Base-by-base conservation (phyloP, 2,797 vertebrate species). In the Eulemur rubriventer region DNA sequence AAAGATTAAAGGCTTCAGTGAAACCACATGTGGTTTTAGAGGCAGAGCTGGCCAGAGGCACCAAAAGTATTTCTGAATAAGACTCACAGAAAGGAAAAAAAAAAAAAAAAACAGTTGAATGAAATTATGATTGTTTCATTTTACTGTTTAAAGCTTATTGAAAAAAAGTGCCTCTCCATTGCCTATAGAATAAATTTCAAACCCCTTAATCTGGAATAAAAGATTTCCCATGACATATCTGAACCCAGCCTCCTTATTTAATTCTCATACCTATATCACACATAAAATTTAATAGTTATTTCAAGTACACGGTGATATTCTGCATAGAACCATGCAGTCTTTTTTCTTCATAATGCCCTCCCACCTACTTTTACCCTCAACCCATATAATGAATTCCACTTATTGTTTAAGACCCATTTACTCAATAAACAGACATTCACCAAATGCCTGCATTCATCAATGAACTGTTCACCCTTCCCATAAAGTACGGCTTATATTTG, bases 1-100 rank as follows among this genome's bases (percentile, higher is more conserved):
- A 91, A 80, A 91, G 84, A 93, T 95, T 94, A 94, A 97, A 95
- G 70, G 33, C 69, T 93, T n/a, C 75, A 84, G 75, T 72, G 72
- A 95, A 95, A 87, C 17, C 80, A 95, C 76, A 65, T 92, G 84
- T 43, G 85, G 92, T 80, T 94, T 94, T 69, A 50, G 67, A 95
- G n/a, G 59, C 35, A 65, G 65, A 48, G 59, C 35, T 91, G 67
- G 67, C 80, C 75, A 73, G 87, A 95, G 87, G 75, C 70, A 89
- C 43, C 38, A 89, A 93, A 76, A 35, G 33, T 14, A 93, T 89
- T 90, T 78, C 67, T 52, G 43, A 83, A 28, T 81, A 59, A 87
- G 50, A 73, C 9, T 63, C 43, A 52, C 14, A 28, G 5, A 67
- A 7, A 5, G 14, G 3, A 10, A 67, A 43, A 14, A 33, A 59